Conservation (phyloP, 2,797 vertebrate species). For the Alectoris magna region DNA sequence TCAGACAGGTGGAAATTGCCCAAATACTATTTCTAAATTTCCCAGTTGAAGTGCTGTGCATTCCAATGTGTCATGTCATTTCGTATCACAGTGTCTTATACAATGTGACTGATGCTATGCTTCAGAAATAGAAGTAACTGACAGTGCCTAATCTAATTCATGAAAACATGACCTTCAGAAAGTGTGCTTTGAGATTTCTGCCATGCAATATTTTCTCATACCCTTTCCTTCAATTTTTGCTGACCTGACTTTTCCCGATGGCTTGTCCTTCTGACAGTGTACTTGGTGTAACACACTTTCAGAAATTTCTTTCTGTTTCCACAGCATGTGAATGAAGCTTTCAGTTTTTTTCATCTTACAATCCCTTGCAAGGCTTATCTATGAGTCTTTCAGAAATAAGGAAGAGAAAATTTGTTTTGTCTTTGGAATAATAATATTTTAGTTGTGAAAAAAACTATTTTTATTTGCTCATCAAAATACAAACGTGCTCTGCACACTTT, state of each 20-base stretch:
- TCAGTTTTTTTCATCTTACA: not conserved
- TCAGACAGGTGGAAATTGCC: conserved; percentile 37
- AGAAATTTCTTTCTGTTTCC: not conserved
- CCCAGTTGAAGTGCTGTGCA: not conserved
- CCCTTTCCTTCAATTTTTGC: not conserved
- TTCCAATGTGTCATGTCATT: conserved; percentile 39
- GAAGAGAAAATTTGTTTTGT: not conserved
- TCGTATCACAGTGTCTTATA: conserved; percentile 39
- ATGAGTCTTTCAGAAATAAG: not conserved
- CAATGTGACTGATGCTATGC: conserved; percentile 43
- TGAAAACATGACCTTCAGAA: conserved; percentile 63
- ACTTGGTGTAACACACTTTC: not conserved
- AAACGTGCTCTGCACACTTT: not conserved
- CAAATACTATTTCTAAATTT: conserved; percentile 11
- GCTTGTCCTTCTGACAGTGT: not conserved
- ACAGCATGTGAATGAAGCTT: not conserved
- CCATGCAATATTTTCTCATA: conserved; percentile 14
- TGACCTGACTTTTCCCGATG: not conserved
- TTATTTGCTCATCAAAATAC: not conserved
- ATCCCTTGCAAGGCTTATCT: not conserved
- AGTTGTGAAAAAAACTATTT: not conserved
- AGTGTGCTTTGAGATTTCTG: not conserved
- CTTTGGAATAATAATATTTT: not conserved
- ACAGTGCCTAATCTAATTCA: conserved; percentile 53
- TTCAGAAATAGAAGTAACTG: conserved; percentile 54